A percentile compares a stretch with the other conserved stretches of the same genome.
Conservation (phyloP, 2,888 invertebrate genomes). For the Orchesella flavescens region DNA sequence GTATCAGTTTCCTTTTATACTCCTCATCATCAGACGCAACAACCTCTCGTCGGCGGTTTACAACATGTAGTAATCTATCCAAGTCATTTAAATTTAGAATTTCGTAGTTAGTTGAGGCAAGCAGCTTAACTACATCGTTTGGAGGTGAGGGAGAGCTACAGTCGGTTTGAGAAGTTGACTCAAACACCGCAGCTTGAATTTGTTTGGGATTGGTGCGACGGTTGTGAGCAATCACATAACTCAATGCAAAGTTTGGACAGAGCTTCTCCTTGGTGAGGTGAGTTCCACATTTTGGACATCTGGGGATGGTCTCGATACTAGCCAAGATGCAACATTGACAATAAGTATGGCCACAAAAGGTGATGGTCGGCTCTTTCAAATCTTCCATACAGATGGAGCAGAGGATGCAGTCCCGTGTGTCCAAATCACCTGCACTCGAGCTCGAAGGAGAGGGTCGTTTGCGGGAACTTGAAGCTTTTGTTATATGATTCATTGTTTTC, state of each 20-base stretch:
- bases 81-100: slow-evolving; percentile 83
- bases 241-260: slow-evolving; percentile 89
- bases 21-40: slow-evolving; percentile 86
- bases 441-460: slow-evolving; percentile 39
- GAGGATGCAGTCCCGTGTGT: slow-evolving; percentile 73
- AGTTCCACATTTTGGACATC: slow-evolving; percentile 90
- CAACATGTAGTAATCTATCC: too few relatives aligned
- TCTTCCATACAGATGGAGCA: slow-evolving; percentile 93
- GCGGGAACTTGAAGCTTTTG: slow-evolving; percentile 40
- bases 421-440: background rate
- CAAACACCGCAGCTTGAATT: slow-evolving; percentile 62
- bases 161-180: slow-evolving; percentile 74
- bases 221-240: slow-evolving; percentile 79
- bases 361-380: slow-evolving; percentile 93
- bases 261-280: slow-evolving; percentile 81
- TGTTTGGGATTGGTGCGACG: slow-evolving; percentile 77
- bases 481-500: slow-evolving; percentile 32
- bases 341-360: slow-evolving; percentile 93
- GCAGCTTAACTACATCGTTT: slow-evolving; percentile 71
- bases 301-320: slow-evolving; percentile 80
- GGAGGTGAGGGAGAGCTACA: slow-evolving; percentile 73
- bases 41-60: slow-evolving; percentile 85
- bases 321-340: slow-evolving; percentile 86
- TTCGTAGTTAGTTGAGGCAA: slow-evolving; percentile 77
- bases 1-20: slow-evolving; percentile 86